phyloP scores from a whole-genome alignment of 2,113 vertebrate genomes.

The Campylorhamphus procurvoides region DNA sequence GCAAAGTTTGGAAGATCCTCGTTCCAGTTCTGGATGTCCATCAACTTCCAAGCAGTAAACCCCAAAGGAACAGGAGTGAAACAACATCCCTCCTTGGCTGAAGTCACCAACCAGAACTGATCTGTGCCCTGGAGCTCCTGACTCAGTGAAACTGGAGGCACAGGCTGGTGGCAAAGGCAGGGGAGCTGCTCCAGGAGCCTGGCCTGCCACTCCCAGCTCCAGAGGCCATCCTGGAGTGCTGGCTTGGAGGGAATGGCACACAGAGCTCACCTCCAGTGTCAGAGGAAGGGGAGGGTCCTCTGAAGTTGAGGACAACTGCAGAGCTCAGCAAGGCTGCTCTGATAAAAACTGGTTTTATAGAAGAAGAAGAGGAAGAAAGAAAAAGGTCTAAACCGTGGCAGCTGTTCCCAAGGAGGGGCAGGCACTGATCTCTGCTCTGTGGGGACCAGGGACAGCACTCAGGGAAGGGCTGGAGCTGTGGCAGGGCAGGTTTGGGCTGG shows the following conservation, averaged over 20 bases:
- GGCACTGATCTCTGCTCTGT: neutral
- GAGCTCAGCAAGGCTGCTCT: neutral
- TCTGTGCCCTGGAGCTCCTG: neutral
- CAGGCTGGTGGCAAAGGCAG: neutral
- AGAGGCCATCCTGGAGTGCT: neutral
- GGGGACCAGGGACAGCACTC: neutral
- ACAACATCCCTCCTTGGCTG: neutral
- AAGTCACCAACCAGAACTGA: neutral
- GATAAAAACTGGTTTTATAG: neutral
- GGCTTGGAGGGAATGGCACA: neutral
- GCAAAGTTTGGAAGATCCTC: neutral
- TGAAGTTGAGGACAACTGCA: neutral
- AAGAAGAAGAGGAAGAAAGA: neutral
- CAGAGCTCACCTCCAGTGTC: neutral
- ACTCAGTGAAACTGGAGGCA: neutral
- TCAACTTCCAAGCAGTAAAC: neutral
- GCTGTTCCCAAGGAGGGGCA: neutral
- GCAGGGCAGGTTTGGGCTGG: neutral
- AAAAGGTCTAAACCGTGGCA: neutral
- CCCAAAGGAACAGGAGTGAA: neutral
- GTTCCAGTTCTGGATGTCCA: neutral
- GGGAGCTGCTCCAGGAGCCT: neutral
- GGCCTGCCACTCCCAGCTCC: neutral
- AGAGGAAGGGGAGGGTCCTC: neutral
- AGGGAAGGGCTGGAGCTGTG: neutral